Conservation (phyloP, 2,113 vertebrate genomes). For the Bubo blakistoni region DNA sequence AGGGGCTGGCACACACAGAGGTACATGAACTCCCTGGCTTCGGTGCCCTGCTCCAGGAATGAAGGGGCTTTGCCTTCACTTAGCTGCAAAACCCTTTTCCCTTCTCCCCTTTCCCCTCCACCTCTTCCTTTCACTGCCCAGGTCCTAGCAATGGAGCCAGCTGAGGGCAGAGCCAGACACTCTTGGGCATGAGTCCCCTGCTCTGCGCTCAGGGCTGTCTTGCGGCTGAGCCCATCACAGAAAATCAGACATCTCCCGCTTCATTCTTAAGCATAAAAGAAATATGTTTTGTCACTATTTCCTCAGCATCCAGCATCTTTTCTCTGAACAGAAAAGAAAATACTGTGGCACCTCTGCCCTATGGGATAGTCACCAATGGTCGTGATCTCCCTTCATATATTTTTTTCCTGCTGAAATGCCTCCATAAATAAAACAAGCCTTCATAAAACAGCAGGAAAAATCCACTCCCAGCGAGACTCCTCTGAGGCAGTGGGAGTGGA, state of each 20-base stretch:
- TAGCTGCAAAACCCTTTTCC: neutral
- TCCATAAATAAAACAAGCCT: conserved; percentile 16
- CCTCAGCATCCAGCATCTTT: neutral
- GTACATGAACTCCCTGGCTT: neutral
- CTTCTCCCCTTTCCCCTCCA: neutral
- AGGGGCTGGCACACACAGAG: neutral
- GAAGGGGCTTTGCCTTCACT: neutral
- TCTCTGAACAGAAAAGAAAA: neutral
- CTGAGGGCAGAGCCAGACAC: neutral
- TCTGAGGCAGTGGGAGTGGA: neutral
- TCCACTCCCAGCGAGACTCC: neutral
- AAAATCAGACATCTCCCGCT: neutral
- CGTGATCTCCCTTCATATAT: neutral
- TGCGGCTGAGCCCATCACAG: neutral
- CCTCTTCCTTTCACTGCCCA: neutral
- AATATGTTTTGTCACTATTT: neutral
- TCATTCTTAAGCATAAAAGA: neutral
- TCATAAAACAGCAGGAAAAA: conserved; percentile 38
- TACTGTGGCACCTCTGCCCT: neutral
- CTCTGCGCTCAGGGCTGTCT: neutral
- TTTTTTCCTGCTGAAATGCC: neutral
- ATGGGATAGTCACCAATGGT: neutral
- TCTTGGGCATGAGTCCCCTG: neutral
- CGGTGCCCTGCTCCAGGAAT: neutral
- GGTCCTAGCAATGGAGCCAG: neutral